Evolutionary conservation across 2,888 invertebrate species (phyloP).

Genomic region (Chromoteleia sp.): DNA sequence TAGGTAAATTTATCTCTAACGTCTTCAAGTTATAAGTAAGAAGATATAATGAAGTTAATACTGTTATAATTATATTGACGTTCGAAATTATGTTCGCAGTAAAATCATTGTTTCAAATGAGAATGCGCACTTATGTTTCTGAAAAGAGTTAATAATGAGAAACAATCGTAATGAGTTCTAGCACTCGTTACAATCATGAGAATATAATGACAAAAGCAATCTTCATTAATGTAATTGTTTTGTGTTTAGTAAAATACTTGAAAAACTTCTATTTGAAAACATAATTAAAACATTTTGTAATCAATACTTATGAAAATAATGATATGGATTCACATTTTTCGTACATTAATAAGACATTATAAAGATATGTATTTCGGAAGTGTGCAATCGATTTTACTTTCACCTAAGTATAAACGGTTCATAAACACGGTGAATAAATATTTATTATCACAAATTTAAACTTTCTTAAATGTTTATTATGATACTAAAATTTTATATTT

Average conservation of each 20-base stretch:
- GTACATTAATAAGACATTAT: no score
- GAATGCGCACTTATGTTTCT: conserved; percentile 18
- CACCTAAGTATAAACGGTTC: no score
- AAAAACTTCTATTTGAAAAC: not conserved
- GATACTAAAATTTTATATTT: no score
- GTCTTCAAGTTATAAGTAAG: not conserved
- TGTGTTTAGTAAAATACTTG: conserved; percentile 2
- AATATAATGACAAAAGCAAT: conserved; percentile 5
- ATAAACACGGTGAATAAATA: no score
- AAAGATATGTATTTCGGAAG: no score
- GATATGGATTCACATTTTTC: no score
- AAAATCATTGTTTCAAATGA: conserved; percentile 11
- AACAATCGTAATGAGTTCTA: conserved; percentile 14
- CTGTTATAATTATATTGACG: conserved; percentile 19
- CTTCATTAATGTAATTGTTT: conserved; percentile 8
- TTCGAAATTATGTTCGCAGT: not conserved
- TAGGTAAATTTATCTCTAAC: not conserved
- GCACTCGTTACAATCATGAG: conserved; percentile 22
- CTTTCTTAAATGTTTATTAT: no score
- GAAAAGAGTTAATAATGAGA: conserved; percentile 38
- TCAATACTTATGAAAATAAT: not conserved
- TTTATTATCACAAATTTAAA: no score
- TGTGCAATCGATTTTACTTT: no score
- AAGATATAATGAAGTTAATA: conserved; percentile 5
- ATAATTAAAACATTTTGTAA: not conserved